Evolutionary conservation across 2,113 vertebrate species (phyloP).

Genomic region (Nannobrachium achirus): DNA sequence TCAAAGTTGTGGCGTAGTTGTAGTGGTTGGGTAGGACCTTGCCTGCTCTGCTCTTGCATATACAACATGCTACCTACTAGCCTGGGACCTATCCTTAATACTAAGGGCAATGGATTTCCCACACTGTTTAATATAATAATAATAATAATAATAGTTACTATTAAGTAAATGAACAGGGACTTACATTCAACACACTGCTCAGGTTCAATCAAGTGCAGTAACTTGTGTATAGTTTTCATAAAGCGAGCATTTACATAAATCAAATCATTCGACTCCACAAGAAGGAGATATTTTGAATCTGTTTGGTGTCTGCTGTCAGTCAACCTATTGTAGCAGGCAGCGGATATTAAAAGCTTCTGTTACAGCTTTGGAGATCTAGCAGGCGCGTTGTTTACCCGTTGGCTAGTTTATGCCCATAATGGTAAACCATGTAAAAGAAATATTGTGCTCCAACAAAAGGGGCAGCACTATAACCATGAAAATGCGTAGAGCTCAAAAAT

Average conservation of each 20-base stretch:
- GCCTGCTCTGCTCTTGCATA: too few species aligned
- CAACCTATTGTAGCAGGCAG: constrained; percentile 30
- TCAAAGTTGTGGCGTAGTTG: background rate
- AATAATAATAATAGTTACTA: too few species aligned
- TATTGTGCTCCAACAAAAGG: background rate
- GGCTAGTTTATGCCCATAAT: constrained; percentile 13
- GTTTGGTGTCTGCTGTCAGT: constrained; percentile 12
- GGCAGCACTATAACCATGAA: background rate
- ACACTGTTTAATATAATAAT: too few species aligned
- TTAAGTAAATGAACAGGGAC: too few species aligned
- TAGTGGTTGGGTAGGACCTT: too few species aligned
- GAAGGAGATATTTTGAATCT: constrained; percentile 9
- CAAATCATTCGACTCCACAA: constrained; percentile 1
- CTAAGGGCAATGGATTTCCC: too few species aligned
- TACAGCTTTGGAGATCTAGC: constrained; percentile 19
- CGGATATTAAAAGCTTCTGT: constrained; percentile 32
- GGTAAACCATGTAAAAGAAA: constrained; percentile 21
- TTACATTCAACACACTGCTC: background rate
- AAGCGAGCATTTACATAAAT: background rate
- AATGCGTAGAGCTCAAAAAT: constrained; percentile 8
- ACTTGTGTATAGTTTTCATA: background rate
- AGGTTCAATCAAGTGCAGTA: background rate
- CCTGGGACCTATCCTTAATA: too few species aligned
- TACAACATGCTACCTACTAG: too few species aligned
- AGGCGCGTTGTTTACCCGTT: background rate